phyloP scores from a whole-genome alignment of 2,113 vertebrate species.

The Syrrhaptes paradoxus region DNA sequence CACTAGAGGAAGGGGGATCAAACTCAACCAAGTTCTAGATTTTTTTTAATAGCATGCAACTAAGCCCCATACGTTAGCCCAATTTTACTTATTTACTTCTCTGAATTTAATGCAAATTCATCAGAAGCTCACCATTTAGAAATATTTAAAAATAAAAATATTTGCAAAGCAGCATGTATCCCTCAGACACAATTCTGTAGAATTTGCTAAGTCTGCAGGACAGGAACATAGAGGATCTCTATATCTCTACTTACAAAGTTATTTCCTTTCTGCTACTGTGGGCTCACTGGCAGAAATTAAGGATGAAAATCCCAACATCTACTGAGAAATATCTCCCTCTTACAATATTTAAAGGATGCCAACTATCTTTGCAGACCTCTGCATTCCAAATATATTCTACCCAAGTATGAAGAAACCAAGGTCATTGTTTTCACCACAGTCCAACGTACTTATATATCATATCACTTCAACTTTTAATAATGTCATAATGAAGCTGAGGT shows the following conservation, averaged over 20 bases:
- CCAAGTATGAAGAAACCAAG: background rate
- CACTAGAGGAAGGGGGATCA: background rate
- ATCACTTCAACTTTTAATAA: background rate
- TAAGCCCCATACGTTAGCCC: background rate
- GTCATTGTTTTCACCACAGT: background rate
- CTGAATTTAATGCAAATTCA: background rate
- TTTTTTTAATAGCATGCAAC: background rate
- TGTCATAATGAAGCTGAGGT: background rate
- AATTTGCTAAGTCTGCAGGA: background rate
- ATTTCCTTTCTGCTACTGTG: background rate
- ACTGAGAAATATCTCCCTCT: background rate
- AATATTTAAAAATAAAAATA: background rate
- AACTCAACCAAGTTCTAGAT: background rate
- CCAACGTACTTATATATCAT: background rate
- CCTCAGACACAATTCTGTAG: background rate
- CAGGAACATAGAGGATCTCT: background rate
- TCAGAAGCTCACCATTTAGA: background rate
- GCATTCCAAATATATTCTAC: background rate
- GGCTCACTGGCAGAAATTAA: background rate
- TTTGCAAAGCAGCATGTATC: background rate
- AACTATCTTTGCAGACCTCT: background rate
- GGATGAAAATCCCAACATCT: background rate
- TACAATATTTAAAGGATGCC: background rate
- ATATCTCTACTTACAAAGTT: background rate
- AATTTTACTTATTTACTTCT: background rate